Conservation (phyloP, 2,888 invertebrate genomes). For the Drosophila neonasuta region DNA sequence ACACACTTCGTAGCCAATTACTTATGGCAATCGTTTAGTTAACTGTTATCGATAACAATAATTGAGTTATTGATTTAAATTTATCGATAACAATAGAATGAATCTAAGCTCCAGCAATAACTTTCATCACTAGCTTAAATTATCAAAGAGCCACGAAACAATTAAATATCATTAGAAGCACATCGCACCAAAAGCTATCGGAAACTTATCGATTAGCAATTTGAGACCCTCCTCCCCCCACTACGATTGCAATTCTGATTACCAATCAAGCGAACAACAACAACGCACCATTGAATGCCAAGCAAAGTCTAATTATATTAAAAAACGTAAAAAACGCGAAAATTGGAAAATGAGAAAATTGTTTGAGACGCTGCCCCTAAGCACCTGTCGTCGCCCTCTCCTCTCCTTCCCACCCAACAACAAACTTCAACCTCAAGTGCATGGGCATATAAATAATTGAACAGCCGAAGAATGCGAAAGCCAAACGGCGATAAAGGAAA, state of each 20-base stretch:
- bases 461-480: slow-evolving; percentile 58
- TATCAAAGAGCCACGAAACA: too few relatives aligned
- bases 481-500: slow-evolving; percentile 31
- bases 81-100: too few relatives aligned
- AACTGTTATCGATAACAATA: background rate
- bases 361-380: slow-evolving; percentile 24
- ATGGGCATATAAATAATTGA: slow-evolving; percentile 67
- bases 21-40: too few relatives aligned
- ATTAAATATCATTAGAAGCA: too few relatives aligned
- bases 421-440: slow-evolving; percentile 41
- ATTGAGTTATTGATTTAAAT: too few relatives aligned
- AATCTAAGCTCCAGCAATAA: too few relatives aligned
- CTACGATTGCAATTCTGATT: slow-evolving; percentile 19
- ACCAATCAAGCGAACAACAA: slow-evolving; percentile 26
- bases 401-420: background rate
- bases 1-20: too few relatives aligned
- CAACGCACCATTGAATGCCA: slow-evolving; percentile 46
- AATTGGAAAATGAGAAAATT: slow-evolving; percentile 59
- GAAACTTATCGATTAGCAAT: slow-evolving; percentile 9
- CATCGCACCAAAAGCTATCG: background rate
- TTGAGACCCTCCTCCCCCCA: slow-evolving; percentile 2
- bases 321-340: slow-evolving; percentile 27
- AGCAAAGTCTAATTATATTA: slow-evolving; percentile 63
- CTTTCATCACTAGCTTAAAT: too few relatives aligned
- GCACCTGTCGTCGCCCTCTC: slow-evolving; percentile 33